Evolutionary conservation across 1,140 invertebrate species (phyloP), one percentile per base, ranked within the genome.

Genomic region (Lepidostoma basale): DNA sequence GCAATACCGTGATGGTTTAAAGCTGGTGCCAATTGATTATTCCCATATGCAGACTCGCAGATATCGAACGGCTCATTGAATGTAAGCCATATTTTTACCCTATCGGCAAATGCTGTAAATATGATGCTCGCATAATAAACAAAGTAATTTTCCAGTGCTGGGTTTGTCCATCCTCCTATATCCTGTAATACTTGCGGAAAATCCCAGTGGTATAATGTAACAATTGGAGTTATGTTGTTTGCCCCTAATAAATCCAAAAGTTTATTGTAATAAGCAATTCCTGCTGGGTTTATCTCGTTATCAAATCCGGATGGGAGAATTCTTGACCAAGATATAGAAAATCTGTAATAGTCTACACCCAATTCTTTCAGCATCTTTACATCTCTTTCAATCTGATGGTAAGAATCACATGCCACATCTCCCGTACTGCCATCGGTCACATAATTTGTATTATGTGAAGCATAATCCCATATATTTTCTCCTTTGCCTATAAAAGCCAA

Each of bases 241-340:
- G 66, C 73, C 6, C 77, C 23, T 0, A 89, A 72, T 63, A 81
- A 81, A 63, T 87, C 74, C 28, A 89, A 83, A 0, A 89, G 62
- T 18, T 80, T 72, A 30, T 84, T 83, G 68, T 89, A 89, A 72
- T 87, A 87, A 12, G 81, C 63, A 12, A 89, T 72, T 8, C 86
- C 88, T 28, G 79, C 74, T 52, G 74, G 54, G 70, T 84, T 88
- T 0, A 87, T 72, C 3, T 75, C 54, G 39, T 81, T 76, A 1
- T 76, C 3, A 45, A 78, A 83, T 39, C 87, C 88, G 10, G 74
- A 80, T 6, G 87, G 87, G 1, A 88, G 73, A 3, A 89, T 79
- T 54, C 88, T 73, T 1, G 85, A 5, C 88, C 88, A 89, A 18
- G 85, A 84, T 45, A 89, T 74, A 0, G 88, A 89, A 74, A 89